A percentile compares a stretch with the other conserved stretches of the same genome.
Evolutionary conservation across 2,113 vertebrate genomes (phyloP).

Genomic region (Tragelaphus imberbis): DNA sequence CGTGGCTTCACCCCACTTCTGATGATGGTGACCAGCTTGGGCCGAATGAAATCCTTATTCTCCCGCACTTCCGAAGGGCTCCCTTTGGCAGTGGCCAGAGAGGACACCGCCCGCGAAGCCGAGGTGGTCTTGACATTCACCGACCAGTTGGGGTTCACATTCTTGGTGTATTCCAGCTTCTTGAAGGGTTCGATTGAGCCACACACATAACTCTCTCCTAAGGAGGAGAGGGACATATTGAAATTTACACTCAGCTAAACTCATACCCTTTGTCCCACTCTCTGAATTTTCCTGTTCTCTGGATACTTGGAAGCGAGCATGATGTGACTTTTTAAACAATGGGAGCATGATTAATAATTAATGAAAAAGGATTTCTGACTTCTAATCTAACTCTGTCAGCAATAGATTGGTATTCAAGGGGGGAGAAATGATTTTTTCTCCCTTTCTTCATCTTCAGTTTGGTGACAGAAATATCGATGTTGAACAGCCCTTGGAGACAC

Average conservation of each 20-base stretch:
- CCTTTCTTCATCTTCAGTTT: not conserved
- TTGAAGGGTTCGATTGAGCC: slow-evolving; percentile 97
- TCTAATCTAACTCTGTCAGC: not conserved
- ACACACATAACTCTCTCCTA: slow-evolving; percentile 97
- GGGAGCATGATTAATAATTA: not conserved
- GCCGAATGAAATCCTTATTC: slow-evolving; percentile 94
- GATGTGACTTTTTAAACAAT: not conserved
- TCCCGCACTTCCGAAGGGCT: slow-evolving; percentile 86
- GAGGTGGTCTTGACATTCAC: slow-evolving; percentile 88
- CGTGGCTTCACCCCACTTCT: slow-evolving; percentile 97
- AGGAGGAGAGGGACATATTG: slow-evolving; percentile 26
- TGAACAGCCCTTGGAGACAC: not conserved
- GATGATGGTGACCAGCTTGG: slow-evolving; percentile 98
- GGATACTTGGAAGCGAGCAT: not conserved
- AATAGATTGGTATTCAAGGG: not conserved
- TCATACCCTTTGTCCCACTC: not conserved
- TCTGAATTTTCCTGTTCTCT: not conserved
- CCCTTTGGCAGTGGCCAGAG: slow-evolving; percentile 87
- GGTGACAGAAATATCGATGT: not conserved
- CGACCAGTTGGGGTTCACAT: slow-evolving; percentile 98
- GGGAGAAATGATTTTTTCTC: not conserved
- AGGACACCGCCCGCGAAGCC: slow-evolving; percentile 82
- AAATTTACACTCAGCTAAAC: not conserved
- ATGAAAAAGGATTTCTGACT: not conserved
- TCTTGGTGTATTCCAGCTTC: slow-evolving; percentile 97